Percentiles rank a stretch among this genome's conserved stretches.
phyloP scores from a whole-genome alignment of 2,888 invertebrate species.

The Eilema griseolum region DNA sequence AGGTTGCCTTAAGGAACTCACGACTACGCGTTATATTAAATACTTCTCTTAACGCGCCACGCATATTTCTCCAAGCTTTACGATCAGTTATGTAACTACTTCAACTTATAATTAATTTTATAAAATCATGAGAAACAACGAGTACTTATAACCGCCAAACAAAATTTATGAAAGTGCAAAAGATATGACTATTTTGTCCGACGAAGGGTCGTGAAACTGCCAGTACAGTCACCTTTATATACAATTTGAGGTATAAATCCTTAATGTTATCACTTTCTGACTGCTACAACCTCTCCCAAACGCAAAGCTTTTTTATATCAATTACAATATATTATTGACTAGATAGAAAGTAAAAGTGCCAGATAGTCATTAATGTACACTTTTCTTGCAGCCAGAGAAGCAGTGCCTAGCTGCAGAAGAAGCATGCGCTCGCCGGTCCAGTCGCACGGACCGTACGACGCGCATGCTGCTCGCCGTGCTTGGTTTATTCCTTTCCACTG shows the following conservation, averaged over 20 bases:
- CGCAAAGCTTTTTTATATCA: background rate
- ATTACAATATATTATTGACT: background rate
- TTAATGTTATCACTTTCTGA: too few relatives aligned
- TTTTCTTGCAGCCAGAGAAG: constrained; percentile 73
- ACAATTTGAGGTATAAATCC: too few relatives aligned
- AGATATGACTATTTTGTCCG: background rate
- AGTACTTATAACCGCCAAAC: too few relatives aligned
- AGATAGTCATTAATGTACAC: background rate
- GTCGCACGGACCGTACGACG: constrained; percentile 93
- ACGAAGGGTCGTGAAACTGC: too few relatives aligned
- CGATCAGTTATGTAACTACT: background rate
- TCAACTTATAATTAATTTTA: background rate
- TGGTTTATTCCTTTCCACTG: constrained; percentile 94
- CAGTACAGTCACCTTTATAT: too few relatives aligned
- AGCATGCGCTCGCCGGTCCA: constrained; percentile 71
- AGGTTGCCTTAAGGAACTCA: background rate
- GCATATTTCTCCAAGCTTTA: background rate
- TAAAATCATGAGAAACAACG: too few relatives aligned
- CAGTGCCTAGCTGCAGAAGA: constrained; percentile 81
- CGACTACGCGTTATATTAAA: background rate
- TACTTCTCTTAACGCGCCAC: background rate
- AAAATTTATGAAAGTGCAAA: background rate
- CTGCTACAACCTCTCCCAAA: background rate
- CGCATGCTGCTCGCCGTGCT: constrained; percentile 96
- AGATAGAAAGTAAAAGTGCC: background rate